Base-by-base conservation (phyloP, 2,797 vertebrate genomes). In the Rhyacichthys aspro region DNA sequence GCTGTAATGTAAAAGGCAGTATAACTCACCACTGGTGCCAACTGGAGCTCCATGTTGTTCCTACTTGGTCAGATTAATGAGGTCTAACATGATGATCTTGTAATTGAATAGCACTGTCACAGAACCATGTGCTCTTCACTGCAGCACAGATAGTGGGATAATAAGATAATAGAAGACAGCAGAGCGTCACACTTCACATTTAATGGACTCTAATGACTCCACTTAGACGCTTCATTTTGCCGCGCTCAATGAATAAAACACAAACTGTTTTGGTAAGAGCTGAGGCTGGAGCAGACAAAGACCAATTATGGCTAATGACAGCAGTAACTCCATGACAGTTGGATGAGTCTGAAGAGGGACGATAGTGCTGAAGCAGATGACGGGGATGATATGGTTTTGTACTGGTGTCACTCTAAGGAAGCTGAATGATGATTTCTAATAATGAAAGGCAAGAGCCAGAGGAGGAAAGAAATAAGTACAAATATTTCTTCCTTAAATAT, bases 161-260 rank as follows among this genome's bases (percentile, higher is more conserved):
- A 34, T 73, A 49, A 60, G 63, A 79, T 73, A 77, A 82, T 80
- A 58, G 54, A 39, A 5, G n/a, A 61, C 60, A 60, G 55, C 67
- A 71, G 69, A 67, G 59, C 58, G n/a, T 79, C 54, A 70, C 67
- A 81, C 82, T 86, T 79, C 65, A 83, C 55, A 76, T 74, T 75
- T 88, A 88, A 90, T 89, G 77, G 82, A 62, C 59, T 66, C 67
- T 81, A 85, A 86, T 81, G 78, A 82, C 64, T 83, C 77, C 72
- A 85, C 85, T 89, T 82, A 76, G 68, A 73, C 73, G 74, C 81
- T 86, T 83, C 65, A 88, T 78, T 85, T 81, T 78, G 48, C 61
- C 44, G 56, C 16, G 12, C 18, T 71, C 39, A 75, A 68, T 75
- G 69, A 76, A 81, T 79, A 74, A 81, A 88, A 84, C 76, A 76